A percentile compares a stretch with the other conserved stretches of the same genome.
Conservation (phyloP, 2,888 invertebrate genomes). For the Phaonia tiefii region DNA sequence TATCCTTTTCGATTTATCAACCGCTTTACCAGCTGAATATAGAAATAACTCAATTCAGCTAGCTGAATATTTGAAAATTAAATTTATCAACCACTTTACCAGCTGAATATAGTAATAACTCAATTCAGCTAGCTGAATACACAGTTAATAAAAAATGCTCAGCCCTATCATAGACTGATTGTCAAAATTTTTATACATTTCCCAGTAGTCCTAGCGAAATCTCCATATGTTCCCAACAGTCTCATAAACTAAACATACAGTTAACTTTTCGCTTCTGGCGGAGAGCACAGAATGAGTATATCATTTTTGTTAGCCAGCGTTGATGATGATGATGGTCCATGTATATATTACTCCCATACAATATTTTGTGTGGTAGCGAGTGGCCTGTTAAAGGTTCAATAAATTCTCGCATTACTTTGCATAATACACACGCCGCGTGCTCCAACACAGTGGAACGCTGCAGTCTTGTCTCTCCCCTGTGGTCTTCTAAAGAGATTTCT, state of each 20-base stretch:
- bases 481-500: conserved; percentile 54
- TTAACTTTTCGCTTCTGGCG: not conserved
- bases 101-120: too few relatives aligned
- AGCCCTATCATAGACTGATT: too few relatives aligned
- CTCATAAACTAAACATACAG: not conserved
- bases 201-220: too few relatives aligned
- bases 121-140: conserved; percentile 17
- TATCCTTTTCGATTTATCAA: too few relatives aligned
- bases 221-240: not conserved
- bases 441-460: not conserved
- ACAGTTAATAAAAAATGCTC: too few relatives aligned
- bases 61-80: too few relatives aligned
- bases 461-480: conserved; percentile 55
- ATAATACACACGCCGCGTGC: conserved; percentile 46
- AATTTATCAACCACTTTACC: too few relatives aligned
- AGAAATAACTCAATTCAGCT: conserved; percentile 20
- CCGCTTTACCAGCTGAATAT: too few relatives aligned
- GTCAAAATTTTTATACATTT: too few relatives aligned
- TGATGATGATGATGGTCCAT: conserved; percentile 54
- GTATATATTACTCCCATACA: conserved; percentile 34
- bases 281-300: not conserved
- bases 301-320: conserved; percentile 44
- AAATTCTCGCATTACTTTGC: conserved; percentile 74
- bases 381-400: conserved; percentile 76
- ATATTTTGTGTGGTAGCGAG: conserved; percentile 65